phyloP scores from a whole-genome alignment of 2,888 invertebrate genomes.

The Urechis unicinctus region DNA sequence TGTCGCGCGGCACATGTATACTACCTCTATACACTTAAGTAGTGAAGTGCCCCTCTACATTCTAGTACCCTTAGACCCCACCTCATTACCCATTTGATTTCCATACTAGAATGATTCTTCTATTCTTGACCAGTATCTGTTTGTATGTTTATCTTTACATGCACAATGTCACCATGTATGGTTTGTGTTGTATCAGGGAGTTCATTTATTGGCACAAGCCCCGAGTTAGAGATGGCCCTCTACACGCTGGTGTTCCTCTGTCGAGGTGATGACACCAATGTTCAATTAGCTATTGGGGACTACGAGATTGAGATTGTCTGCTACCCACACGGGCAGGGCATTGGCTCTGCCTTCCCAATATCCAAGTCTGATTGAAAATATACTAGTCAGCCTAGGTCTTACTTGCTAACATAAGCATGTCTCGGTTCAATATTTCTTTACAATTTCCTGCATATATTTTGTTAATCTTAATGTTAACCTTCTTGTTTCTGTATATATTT shows the following conservation, averaged over 20 bases:
- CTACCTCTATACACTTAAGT: too few relatives aligned
- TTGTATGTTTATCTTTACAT: not conserved
- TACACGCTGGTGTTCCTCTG: slow-evolving; percentile 41
- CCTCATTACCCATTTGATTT: too few relatives aligned
- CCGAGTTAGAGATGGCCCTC: slow-evolving; percentile 50
- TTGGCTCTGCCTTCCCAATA: slow-evolving; percentile 33
- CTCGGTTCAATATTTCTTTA: too few relatives aligned
- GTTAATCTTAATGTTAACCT: too few relatives aligned
- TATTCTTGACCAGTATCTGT: slow-evolving; percentile 31
- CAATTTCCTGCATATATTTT: too few relatives aligned
- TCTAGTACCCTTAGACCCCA: too few relatives aligned
- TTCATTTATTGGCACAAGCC: slow-evolving; percentile 36
- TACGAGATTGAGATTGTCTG: slow-evolving; percentile 41
- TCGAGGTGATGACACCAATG: slow-evolving; percentile 21
- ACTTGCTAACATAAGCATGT: too few relatives aligned
- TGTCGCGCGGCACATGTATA: too few relatives aligned
- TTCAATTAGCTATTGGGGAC: slow-evolving; percentile 18
- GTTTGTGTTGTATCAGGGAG: slow-evolving; percentile 26
- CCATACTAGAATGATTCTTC: too few relatives aligned
- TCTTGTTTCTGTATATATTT: too few relatives aligned
- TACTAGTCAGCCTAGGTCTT: too few relatives aligned
- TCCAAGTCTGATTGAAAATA: slow-evolving; percentile 14
- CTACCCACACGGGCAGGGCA: slow-evolving; percentile 28
- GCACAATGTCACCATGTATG: not conserved
- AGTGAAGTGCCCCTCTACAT: too few relatives aligned